Percentiles rank a stretch among this genome's conserved stretches.
Evolutionary conservation across 2,888 invertebrate species (phyloP).

Genomic region (Dromius quadrimaculatus): DNA sequence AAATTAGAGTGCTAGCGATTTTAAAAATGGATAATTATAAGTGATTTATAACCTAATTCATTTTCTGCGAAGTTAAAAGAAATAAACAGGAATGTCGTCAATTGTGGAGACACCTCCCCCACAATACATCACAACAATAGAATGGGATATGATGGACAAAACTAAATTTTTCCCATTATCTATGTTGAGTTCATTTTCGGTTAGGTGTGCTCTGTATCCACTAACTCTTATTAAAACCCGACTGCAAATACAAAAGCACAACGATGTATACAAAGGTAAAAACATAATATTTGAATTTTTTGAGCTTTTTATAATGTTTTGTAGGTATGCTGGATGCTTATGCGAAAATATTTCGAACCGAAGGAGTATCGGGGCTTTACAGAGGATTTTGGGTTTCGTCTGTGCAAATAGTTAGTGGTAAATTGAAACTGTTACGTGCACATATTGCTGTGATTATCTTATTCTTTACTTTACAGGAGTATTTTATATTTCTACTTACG

Average conservation of each 20-base stretch:
- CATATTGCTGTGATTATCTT: not conserved
- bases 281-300: constrained; percentile 11
- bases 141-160: constrained; percentile 99
- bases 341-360: constrained; percentile 84
- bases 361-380: constrained; percentile 90
- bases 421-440: constrained; percentile 45
- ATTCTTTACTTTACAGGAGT: constrained; percentile 75
- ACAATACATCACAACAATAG: constrained; percentile 84
- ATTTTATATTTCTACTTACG: constrained; percentile 94
- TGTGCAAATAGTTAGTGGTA: constrained; percentile 71
- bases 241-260: constrained; percentile 87
- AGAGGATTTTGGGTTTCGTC: constrained; percentile 96
- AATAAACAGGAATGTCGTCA: constrained; percentile 57
- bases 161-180: constrained; percentile 93
- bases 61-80: constrained; percentile 33
- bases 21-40: constrained; percentile 41
- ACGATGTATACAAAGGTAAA: constrained; percentile 83
- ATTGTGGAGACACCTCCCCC: constrained; percentile 72
- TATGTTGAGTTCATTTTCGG: constrained; percentile 86
- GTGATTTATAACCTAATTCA: constrained; percentile 42
- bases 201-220: constrained; percentile 86
- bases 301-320: constrained; percentile 16
- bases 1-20: constrained; percentile 23
- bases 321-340: constrained; percentile 87
- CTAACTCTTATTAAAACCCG: constrained; percentile 94